Conservation (phyloP, 2,888 invertebrate genomes). For the Drosophila setosimentum region DNA sequence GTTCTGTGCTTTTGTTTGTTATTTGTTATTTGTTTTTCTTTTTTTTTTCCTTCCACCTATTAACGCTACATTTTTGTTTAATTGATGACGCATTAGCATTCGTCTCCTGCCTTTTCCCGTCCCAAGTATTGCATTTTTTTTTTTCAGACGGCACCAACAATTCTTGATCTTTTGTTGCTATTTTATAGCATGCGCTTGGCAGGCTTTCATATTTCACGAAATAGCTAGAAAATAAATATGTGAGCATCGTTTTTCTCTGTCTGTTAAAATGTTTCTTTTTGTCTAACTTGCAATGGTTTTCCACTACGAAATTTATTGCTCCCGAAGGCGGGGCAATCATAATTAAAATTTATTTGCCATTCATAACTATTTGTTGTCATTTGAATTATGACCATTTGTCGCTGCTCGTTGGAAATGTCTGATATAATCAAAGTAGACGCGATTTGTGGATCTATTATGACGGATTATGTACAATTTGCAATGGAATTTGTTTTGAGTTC, state of each 20-base stretch:
- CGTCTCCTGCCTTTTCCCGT: conserved; percentile 21
- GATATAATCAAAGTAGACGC: not conserved
- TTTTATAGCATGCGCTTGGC: conserved; percentile 54
- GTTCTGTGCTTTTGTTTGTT: conserved; percentile 23
- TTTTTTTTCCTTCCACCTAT: conserved; percentile 45
- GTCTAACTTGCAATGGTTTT: conserved; percentile 47
- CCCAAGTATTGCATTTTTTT: conserved; percentile 54
- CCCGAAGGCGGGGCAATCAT: conserved; percentile 67
- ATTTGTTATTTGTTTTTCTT: conserved; percentile 13
- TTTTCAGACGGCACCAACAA: conserved; percentile 81
- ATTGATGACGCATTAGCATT: conserved; percentile 73
- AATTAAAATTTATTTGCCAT: conserved; percentile 72
- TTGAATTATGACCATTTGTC: conserved; percentile 65
- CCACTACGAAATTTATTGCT: conserved; percentile 67
- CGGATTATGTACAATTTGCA: conserved; percentile 10
- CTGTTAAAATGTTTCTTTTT: conserved; percentile 3
- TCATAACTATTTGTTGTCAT: conserved; percentile 50
- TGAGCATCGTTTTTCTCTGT: conserved; percentile 4
- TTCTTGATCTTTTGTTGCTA: conserved; percentile 59
- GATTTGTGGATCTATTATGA: conserved; percentile 14
- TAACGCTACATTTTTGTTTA: conserved; percentile 78
- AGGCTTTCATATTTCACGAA: conserved; percentile 44
- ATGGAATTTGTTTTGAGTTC: conserved; percentile 1
- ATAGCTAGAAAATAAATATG: conserved; percentile 39
- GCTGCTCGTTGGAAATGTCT: conserved; percentile 63